phyloP scores from a whole-genome alignment of 2,888 invertebrate species.

The Uloborus plumipes region DNA sequence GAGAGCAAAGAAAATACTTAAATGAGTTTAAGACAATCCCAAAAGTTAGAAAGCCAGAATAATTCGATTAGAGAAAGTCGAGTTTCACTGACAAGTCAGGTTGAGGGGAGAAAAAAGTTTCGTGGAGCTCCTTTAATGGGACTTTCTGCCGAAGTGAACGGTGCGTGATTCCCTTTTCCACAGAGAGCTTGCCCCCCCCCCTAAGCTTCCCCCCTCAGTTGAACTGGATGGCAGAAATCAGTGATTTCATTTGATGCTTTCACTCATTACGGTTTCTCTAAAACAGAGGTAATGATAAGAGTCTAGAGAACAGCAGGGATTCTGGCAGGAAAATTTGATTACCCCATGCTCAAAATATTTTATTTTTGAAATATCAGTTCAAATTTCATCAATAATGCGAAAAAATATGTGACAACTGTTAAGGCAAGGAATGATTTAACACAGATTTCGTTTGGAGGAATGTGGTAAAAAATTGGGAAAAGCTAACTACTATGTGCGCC shows the following conservation, averaged over 20 bases:
- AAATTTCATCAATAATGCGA: no score
- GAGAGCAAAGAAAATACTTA: background rate
- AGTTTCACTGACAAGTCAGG: conserved; percentile 48
- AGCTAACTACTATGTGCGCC: no score
- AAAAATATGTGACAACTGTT: no score
- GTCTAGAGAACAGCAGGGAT: no score
- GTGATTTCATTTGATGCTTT: conserved; percentile 55
- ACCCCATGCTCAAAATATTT: no score
- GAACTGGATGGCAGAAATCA: conserved; percentile 28
- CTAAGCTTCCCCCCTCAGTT: conserved; percentile 1
- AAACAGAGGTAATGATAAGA: conserved; percentile 16
- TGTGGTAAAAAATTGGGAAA: no score
- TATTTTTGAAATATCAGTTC: no score
- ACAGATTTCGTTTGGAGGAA: no score
- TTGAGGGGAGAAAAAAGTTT: conserved; percentile 27
- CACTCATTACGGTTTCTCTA: conserved; percentile 39
- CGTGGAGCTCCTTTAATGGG: conserved; percentile 52
- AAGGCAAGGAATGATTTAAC: no score
- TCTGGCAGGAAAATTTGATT: no score
- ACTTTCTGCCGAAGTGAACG: conserved; percentile 56
- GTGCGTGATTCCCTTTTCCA: conserved; percentile 45
- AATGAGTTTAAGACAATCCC: conserved; percentile 47
- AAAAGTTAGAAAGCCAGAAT: conserved; percentile 39
- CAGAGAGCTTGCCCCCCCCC: background rate
- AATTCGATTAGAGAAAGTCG: conserved; percentile 60